Percentiles rank a stretch among this genome's conserved stretches.
These are phyloP conservation scores for Dorcus hopei DNA, from an alignment of 2,888 invertebrate genomes.

Conservation along the genomic window DNA sequence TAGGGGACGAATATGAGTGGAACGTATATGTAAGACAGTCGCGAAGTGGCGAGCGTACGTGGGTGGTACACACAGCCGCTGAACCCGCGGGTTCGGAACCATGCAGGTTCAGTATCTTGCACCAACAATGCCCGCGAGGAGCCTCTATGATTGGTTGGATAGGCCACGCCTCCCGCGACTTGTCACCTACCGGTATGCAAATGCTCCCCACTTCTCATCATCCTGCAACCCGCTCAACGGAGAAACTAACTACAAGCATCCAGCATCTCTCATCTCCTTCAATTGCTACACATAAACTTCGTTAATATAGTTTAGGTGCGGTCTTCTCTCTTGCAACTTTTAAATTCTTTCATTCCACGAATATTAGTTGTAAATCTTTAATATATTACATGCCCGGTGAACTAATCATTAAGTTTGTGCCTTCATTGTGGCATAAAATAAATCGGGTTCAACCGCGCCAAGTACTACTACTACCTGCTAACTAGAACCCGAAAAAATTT, in stretches of 20 bases:
- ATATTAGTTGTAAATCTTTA: too few relatives aligned
- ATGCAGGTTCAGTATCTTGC: constrained; percentile 47
- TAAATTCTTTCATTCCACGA: too few relatives aligned
- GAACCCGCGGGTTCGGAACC: constrained; percentile 42
- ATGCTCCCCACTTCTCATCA: constrained; percentile 40
- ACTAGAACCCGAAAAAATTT: too few relatives aligned
- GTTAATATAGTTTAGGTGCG: not conserved
- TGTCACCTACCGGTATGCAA: constrained; percentile 54
- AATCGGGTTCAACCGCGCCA: too few relatives aligned
- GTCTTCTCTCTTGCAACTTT: not conserved
- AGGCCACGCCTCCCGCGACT: constrained; percentile 47
- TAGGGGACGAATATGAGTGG: constrained; percentile 1
- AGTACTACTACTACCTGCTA: too few relatives aligned
- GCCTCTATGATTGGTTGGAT: constrained; percentile 42
- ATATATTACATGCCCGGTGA: too few relatives aligned
- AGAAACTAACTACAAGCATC: constrained; percentile 18
- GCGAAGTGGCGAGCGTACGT: constrained; percentile 17
- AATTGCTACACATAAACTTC: constrained; percentile 1
- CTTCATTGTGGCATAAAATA: too few relatives aligned
- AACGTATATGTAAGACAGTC: constrained; percentile 1
- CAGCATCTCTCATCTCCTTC: constrained; percentile 10
- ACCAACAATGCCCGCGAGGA: constrained; percentile 39
- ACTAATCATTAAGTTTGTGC: too few relatives aligned
- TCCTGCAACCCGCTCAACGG: constrained; percentile 25
- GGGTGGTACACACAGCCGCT: constrained; percentile 38